Evolutionary conservation across 64 coral and sea anemone genomes (phyloP), one percentile per base, ranked within the genome.

Genomic region (Anthopleura sola): DNA sequence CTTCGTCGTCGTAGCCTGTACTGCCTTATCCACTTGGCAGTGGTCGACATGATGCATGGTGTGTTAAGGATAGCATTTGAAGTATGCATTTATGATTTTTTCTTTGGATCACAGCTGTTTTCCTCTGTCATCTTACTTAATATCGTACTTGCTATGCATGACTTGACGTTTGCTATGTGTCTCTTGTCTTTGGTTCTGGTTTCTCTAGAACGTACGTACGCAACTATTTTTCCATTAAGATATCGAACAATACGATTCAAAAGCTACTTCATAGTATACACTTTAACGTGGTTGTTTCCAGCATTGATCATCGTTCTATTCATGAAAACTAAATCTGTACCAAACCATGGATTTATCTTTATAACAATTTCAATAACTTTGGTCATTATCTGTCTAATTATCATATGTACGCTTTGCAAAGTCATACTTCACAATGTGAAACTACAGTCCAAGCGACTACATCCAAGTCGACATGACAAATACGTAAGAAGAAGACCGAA

Each of bases 1-100:
- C 80, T 83, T 48, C 80, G 80, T 83, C 36, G 47, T 32, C 80
- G 40, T 32, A 50, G 37, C 6, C 3, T 83, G 36, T 83, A 83
- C 80, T 83, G 80, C 51, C 26, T 83, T 24, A 83, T 83, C 44
- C 19, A 83, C 44, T 46, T 83, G 20, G 80, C 80, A 31, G 20
- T 54, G 16, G 80, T 32, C 6, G 80, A 83, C 40, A 77, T 77
- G 75, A 37, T 37, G 31, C 37, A 19, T 34, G 75, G 75, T 77
- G 58, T 62, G 7, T 26, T 62, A 23, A 62, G 58, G 11, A n/a
- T 62, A 62, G 24, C 24, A n/a, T n/a, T n/a, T n/a, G 58, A 62
- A 9, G 6, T 15, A 62, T 62, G 58, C 11, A 11, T n/a, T 3
- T 62, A 62, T 62, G 58, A 62, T 10, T n/a, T n/a, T 62, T 23